These are phyloP conservation scores for Sebastes schlegelii DNA, from an alignment of 2,113 vertebrate genomes.

Conservation along the genomic window DNA sequence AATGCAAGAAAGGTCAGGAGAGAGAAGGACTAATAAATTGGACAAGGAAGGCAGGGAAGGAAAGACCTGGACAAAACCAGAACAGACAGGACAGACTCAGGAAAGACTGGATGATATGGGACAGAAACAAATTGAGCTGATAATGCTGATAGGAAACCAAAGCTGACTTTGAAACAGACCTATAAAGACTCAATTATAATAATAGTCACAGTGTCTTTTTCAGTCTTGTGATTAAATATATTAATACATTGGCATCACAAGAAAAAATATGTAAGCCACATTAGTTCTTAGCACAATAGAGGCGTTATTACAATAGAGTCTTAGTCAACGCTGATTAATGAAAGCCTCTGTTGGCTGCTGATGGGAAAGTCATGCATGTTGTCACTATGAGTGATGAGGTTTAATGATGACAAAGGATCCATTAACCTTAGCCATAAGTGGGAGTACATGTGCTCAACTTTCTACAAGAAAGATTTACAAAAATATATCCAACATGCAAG, in stretches of 20 bases:
- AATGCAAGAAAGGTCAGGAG: background rate
- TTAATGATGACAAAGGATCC: background rate
- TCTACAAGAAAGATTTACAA: background rate
- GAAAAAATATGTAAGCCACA: background rate
- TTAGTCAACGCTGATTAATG: constrained; percentile 7
- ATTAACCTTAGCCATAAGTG: background rate
- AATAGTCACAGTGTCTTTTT: background rate
- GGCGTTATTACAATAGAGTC: background rate
- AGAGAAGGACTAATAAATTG: background rate
- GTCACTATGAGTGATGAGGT: constrained; percentile 10
- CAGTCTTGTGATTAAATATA: background rate
- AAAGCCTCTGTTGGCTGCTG: background rate
- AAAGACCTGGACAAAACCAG: background rate
- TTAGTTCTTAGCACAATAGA: background rate
- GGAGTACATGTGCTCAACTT: background rate
- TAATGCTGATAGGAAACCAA: background rate
- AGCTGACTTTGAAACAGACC: background rate
- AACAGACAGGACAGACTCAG: background rate
- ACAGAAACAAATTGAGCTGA: constrained; percentile 2
- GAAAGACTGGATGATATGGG: background rate
- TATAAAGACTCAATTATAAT: background rate
- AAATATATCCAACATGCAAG: background rate
- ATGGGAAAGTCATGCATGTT: constrained; percentile 8
- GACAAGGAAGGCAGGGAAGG: background rate
- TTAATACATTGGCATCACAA: background rate